Evolutionary conservation across 2,797 vertebrate genomes (phyloP).

Genomic region (Amblyopsis hoosieri): DNA sequence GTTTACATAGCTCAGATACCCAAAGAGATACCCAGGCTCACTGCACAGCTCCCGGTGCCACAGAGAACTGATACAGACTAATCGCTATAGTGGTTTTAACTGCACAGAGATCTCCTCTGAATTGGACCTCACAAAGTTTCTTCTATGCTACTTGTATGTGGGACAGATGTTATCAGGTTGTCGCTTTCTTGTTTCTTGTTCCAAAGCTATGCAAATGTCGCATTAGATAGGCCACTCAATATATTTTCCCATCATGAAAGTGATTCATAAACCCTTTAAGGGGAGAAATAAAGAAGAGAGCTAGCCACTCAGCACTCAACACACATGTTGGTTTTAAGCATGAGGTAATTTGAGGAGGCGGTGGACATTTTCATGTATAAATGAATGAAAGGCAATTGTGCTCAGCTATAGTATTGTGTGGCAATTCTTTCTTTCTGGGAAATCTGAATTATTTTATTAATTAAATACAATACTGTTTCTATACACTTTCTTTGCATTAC

Average conservation of each 20-base stretch:
- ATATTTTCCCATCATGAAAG: background rate
- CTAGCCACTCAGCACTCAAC: too few relatives aligned
- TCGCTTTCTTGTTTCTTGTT: constrained; percentile 22
- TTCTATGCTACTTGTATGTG: constrained; percentile 44
- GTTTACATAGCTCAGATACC: constrained; percentile 81
- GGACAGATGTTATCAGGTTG: constrained; percentile 64
- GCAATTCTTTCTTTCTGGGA: too few relatives aligned
- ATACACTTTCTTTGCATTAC: too few relatives aligned
- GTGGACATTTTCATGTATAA: too few relatives aligned
- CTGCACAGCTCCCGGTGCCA: constrained; percentile 49
- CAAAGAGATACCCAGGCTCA: constrained; percentile 56
- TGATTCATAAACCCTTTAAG: too few relatives aligned
- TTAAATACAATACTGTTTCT: too few relatives aligned
- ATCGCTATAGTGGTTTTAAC: constrained; percentile 70
- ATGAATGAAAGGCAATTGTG: too few relatives aligned
- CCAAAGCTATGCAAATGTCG: constrained; percentile 6
- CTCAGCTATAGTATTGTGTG: too few relatives aligned
- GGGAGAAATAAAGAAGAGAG: too few relatives aligned
- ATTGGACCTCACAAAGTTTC: constrained; percentile 72
- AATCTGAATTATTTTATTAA: too few relatives aligned
- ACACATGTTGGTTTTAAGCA: too few relatives aligned
- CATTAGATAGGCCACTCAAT: constrained; percentile 8
- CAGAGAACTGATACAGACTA: constrained; percentile 65
- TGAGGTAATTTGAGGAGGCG: too few relatives aligned
- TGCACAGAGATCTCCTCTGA: constrained; percentile 57